Base-by-base conservation (phyloP, 2,113 vertebrate genomes). In the Misgurnus anguillicaudatus region DNA sequence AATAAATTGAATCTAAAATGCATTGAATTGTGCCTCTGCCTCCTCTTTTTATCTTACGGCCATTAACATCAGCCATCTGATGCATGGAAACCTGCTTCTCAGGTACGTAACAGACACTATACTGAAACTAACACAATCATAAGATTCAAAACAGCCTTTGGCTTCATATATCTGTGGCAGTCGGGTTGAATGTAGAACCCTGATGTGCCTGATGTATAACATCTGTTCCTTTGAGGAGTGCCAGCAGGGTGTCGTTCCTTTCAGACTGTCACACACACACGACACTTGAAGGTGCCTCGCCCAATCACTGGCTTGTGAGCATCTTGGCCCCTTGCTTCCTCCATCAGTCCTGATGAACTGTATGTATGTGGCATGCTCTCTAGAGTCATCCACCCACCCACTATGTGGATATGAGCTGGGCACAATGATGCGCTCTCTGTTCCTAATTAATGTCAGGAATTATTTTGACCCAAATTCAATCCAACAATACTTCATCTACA, bases 71-170 rank as follows among this genome's bases (percentile, higher is more conserved):
- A 31, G 24, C 24, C 24, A 31, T 31, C 24, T 31, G 24, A 31
- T 31, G 24, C 2, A 31, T 31, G 24, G 3, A 31, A 31, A 31
- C 24, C 24, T 31, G 3, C 24, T 31, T 31, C 24, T 31, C 2
- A 31, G 24, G 24, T 31, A 31, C 24, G 24, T 31, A 31, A 31
- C 24, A 31, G 24, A 31, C 2, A 31, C 24, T 31, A 31, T 31
- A 31, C 24, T 31, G 24, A 2, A 31, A 31, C 24, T 31, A 31
- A 31, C 24, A 31, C 24, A 31, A 31, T 31, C 24, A 31, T 31
- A 31, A 31, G 88, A 69, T 87, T 82, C 78, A 85, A 87, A 87
- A 87, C n/a, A n/a, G n/a, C n/a, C 89, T 92, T 90, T 91, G 86
- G 83, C 88, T 87, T 66, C 85, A 83, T 74, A 31, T 68, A 88